These are phyloP conservation scores for Cyphomyrus plagiostoma DNA, from an alignment of 2,113 vertebrate genomes.

Conservation along the genomic window DNA sequence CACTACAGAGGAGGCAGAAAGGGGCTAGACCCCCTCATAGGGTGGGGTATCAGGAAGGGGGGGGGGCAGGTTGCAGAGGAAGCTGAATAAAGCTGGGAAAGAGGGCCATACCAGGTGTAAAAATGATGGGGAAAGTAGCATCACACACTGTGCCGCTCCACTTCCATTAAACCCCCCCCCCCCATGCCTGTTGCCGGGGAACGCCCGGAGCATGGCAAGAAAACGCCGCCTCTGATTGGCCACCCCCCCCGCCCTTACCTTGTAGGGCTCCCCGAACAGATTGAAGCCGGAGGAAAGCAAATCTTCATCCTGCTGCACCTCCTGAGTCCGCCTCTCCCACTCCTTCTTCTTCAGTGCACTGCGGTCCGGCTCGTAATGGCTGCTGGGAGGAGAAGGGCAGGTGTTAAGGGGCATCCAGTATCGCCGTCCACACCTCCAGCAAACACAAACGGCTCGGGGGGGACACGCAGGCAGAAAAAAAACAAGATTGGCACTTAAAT, in stretches of 20 bases:
- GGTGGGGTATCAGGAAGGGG: background rate
- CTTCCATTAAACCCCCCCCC: conserved; percentile 20
- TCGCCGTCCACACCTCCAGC: conserved; percentile 35
- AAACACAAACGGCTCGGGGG: conserved; percentile 29
- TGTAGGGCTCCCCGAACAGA: conserved; percentile 95
- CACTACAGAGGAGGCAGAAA: background rate
- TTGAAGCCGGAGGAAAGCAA: conserved; percentile 95
- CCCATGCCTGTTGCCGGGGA: conserved; percentile 14
- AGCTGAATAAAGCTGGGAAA: background rate
- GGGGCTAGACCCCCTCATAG: background rate
- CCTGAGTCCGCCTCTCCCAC: conserved; percentile 94
- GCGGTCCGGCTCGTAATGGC: conserved; percentile 93
- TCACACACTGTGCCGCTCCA: conserved; percentile 1
- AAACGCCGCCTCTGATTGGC: conserved; percentile 22
- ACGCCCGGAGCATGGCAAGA: conserved; percentile 15
- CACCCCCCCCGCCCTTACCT: conserved; percentile 64
- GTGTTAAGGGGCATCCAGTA: conserved; percentile 12
- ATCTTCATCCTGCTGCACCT: conserved; percentile 96
- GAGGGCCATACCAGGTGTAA: background rate
- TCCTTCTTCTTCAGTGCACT: conserved; percentile 89
- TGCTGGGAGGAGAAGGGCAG: conserved; percentile 44
- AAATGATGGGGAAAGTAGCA: conserved; percentile 19
- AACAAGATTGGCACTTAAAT: conserved; percentile 30
- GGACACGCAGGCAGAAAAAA: conserved; percentile 26
- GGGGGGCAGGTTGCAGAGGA: background rate